Evolutionary conservation across 2,113 vertebrate species (phyloP), one percentile per base, ranked within the genome.

Genomic region (Electrona antarctica): DNA sequence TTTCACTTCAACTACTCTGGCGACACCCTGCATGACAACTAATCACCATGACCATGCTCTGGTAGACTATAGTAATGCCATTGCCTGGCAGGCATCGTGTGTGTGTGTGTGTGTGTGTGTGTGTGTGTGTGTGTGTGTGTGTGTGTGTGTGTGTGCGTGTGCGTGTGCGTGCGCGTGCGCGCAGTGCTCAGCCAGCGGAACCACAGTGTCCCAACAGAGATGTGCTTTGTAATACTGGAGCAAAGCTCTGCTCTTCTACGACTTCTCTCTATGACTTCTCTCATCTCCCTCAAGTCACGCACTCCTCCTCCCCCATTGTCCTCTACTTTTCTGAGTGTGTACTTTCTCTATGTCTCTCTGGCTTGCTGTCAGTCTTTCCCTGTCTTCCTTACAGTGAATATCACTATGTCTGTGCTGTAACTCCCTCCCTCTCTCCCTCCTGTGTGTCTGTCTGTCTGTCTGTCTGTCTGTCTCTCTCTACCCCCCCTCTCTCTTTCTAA

Each of bases 141-240:
- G 33, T 41, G 33, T 41, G 33, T 41, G 33, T 41, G 33, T 41
- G 33, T 41, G 33, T 41, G 33, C n/a, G 33, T 41, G 33, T 6
- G 33, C 2, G 33, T 41, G 33, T 41, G 33, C 2, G 33, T 41
- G 33, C 3, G 33, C 68, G 50, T 74, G 73, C 84, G 73, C 52
- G 64, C 79, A 87, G 64, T 76, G 76, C 69, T 87, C 87, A 83
- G 28, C 70, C 80, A 81, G 41, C 61, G 78, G 78, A 90, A 87
- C 88, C 70, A 47, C 50, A 61, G 66, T 48, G 69, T 78, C 81
- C 72, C 81, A 64, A 60, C 68, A 79, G 78, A 85, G 80, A 74
- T 49, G 77, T 76, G 66, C 51, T 29, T 6, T 50, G 8, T 73
- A 64, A 73, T 66, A 65, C 71, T 28, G 64, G 14, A 64, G 47